Percentiles rank a stretch among this genome's conserved stretches.
Conservation (phyloP, 92 coral and sea anemone species). For the Porites evermanni region DNA sequence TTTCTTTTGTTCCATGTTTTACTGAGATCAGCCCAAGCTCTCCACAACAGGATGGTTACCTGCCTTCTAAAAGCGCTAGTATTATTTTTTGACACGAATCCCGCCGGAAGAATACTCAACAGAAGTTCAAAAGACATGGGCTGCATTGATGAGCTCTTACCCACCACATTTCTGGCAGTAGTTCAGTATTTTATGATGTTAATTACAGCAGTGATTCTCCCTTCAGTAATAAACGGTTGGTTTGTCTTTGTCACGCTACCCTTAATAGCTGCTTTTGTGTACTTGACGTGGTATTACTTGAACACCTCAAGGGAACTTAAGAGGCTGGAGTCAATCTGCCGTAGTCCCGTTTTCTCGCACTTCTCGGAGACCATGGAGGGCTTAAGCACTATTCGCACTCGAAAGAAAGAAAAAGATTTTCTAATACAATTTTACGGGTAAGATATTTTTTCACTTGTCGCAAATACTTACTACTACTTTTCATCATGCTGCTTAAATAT, state of each 20-base stretch:
- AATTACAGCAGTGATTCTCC: background rate
- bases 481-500: too few species aligned
- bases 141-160: constrained; percentile 40
- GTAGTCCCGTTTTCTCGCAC: constrained; percentile 68
- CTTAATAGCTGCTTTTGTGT: background rate
- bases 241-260: constrained; percentile 14
- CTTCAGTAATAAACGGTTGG: constrained; percentile 23
- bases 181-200: too few species aligned
- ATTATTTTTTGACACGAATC: constrained; percentile 59
- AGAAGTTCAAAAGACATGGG: constrained; percentile 63
- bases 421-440: constrained; percentile 12
- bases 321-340: constrained; percentile 58
- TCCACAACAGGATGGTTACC: constrained; percentile 43
- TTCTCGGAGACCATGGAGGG: constrained; percentile 61
- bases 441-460: background rate
- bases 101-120: constrained; percentile 60
- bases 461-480: background rate
- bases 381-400: constrained; percentile 51
- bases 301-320: constrained; percentile 70
- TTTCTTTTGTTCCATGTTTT: constrained; percentile 16
- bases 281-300: constrained; percentile 58
- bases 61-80: constrained; percentile 25
- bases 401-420: constrained; percentile 16
- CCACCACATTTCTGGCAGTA: background rate
- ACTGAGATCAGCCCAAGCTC: constrained; percentile 44